A percentile compares a stretch with the other conserved stretches of the same genome.
Conservation (phyloP, 2,888 invertebrate genomes). For the Leucania comma region DNA sequence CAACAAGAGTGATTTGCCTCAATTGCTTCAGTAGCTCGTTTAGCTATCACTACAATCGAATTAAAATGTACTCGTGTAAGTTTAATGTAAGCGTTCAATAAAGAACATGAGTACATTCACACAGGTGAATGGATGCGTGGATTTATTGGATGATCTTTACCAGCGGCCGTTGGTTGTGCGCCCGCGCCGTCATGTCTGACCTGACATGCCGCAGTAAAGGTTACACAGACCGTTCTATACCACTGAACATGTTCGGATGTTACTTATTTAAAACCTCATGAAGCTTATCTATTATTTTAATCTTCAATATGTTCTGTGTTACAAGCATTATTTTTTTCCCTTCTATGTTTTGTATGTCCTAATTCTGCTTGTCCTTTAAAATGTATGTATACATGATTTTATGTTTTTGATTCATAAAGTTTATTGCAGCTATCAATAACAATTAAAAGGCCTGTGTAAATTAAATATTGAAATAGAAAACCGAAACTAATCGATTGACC, state of each 20-base stretch:
- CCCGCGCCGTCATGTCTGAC: conserved; percentile 61
- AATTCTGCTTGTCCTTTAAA: conserved; percentile 20
- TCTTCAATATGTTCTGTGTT: neutral
- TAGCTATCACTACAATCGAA: neutral
- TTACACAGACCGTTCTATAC: conserved; percentile 58
- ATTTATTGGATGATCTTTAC: conserved; percentile 73
- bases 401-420: neutral
- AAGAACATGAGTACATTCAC: conserved; percentile 36
- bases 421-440: conserved; percentile 9
- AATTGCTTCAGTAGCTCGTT: neutral
- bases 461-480: conserved; percentile 37
- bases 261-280: conserved; percentile 23
- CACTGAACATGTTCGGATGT: conserved; percentile 5
- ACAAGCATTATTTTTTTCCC: neutral
- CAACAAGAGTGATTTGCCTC: neutral
- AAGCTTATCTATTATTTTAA: conserved; percentile 2
- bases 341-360: neutral
- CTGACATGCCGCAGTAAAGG: conserved; percentile 61
- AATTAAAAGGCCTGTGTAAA: conserved; percentile 34
- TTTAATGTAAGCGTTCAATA: neutral
- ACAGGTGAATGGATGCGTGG: conserved; percentile 62
- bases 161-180: conserved; percentile 46
- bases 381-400: neutral
- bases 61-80: neutral
- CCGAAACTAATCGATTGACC: conserved; percentile 49